Percentiles rank a stretch among this genome's conserved stretches.
Conservation (phyloP, 2,888 invertebrate genomes). For the Blastobasis adustella region DNA sequence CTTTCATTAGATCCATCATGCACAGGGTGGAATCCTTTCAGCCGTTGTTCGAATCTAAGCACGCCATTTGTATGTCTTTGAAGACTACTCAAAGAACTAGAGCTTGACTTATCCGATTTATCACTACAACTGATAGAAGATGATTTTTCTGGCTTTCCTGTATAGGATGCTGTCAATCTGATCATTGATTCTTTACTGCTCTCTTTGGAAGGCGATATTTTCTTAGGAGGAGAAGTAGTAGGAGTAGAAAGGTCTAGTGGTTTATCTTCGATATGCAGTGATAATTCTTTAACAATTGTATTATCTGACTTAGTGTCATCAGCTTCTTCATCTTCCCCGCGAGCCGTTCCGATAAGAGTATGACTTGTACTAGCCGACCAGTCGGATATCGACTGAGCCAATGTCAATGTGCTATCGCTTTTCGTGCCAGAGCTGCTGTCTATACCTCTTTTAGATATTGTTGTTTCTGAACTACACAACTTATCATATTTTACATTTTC, state of each 20-base stretch:
- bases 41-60: slow-evolving; percentile 51
- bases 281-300: slow-evolving; percentile 57
- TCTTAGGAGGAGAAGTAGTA: slow-evolving; percentile 29
- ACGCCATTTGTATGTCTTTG: slow-evolving; percentile 62
- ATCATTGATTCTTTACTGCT: slow-evolving; percentile 41
- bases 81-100: slow-evolving; percentile 65
- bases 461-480: slow-evolving; percentile 76
- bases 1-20: slow-evolving; percentile 47
- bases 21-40: slow-evolving; percentile 40
- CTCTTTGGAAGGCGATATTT: slow-evolving; percentile 34
- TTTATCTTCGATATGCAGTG: slow-evolving; percentile 22
- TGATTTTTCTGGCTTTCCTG: slow-evolving; percentile 56
- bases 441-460: slow-evolving; percentile 64
- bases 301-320: slow-evolving; percentile 63
- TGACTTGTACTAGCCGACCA: slow-evolving; percentile 89
- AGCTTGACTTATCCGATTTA: slow-evolving; percentile 70
- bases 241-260: slow-evolving; percentile 28
- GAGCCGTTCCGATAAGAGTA: slow-evolving; percentile 79
- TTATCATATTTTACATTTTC: slow-evolving; percentile 75
- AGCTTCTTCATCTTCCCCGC: slow-evolving; percentile 57
- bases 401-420: slow-evolving; percentile 84
- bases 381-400: slow-evolving; percentile 87
- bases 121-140: slow-evolving; percentile 70
- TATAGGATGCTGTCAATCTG: slow-evolving; percentile 44
- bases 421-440: slow-evolving; percentile 82